phyloP scores from a whole-genome alignment of 2,113 vertebrate species.

The Psittacula cyanocephala region DNA sequence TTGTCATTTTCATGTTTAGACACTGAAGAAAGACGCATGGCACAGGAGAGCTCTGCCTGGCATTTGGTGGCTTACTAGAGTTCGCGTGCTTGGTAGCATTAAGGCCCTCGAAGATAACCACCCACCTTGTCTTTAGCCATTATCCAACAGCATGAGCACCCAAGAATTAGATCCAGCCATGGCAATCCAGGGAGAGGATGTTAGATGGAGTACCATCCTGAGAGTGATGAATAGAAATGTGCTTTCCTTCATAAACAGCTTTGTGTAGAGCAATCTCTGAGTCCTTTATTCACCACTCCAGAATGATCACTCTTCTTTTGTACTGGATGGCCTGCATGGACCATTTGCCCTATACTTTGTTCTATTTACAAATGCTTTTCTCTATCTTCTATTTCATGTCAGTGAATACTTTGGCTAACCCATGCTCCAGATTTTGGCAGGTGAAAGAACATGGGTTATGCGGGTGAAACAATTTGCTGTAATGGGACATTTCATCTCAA shows the following conservation, averaged over 20 bases:
- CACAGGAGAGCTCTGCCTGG: background rate
- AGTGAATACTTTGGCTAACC: background rate
- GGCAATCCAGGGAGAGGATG: background rate
- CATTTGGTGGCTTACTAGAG: background rate
- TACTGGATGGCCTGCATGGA: background rate
- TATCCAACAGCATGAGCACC: fast-evolving
- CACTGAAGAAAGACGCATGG: background rate
- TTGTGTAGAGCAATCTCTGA: background rate
- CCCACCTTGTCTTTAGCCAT: background rate
- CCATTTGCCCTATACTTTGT: background rate
- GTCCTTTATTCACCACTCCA: background rate
- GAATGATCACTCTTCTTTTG: background rate
- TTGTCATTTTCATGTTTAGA: background rate
- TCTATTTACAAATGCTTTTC: background rate
- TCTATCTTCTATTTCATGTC: background rate
- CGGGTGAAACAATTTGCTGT: background rate
- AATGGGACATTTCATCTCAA: background rate
- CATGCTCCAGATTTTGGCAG: fast-evolving
- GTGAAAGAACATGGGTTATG: background rate
- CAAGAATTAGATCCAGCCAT: background rate
- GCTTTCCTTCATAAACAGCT: background rate
- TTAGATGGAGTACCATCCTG: background rate
- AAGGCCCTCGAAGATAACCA: background rate
- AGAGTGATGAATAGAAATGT: background rate
- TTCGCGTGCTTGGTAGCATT: background rate